A percentile compares a stretch with the other conserved stretches of the same genome.
Conservation (phyloP, 2,113 vertebrate species). For the Tursiops truncatus region DNA sequence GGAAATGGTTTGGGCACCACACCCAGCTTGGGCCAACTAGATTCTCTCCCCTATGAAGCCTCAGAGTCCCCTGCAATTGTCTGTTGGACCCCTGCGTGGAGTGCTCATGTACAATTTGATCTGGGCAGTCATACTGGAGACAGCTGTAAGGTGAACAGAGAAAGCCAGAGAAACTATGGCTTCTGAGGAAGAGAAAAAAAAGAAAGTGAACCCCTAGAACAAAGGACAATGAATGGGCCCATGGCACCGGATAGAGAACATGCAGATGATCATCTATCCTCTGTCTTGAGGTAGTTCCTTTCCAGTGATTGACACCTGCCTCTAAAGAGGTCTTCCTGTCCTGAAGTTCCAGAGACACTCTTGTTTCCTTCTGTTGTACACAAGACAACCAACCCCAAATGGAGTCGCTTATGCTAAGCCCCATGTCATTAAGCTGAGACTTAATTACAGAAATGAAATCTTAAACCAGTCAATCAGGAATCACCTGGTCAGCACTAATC, state of each 20-base stretch:
- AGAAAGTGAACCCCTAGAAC: not conserved
- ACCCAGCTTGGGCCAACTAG: too few relatives aligned
- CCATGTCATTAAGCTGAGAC: not conserved
- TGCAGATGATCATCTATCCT: not conserved
- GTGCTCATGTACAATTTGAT: not conserved
- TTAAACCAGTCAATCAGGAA: not conserved
- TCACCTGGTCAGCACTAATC: not conserved
- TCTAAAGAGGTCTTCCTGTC: not conserved
- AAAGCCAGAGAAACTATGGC: not conserved
- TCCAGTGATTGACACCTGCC: not conserved
- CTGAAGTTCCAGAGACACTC: not conserved
- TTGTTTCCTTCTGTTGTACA: not conserved
- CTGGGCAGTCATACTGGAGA: too few relatives aligned
- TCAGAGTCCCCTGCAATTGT: not conserved
- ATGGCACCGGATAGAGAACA: accelerated
- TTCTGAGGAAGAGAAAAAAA: not conserved
- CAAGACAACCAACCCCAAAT: not conserved
- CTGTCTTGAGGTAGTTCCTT: not conserved
- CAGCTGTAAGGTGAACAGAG: not conserved
- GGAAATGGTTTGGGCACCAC: not conserved
- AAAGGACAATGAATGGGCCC: not conserved
- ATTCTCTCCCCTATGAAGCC: not conserved
- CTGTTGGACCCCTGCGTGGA: not conserved
- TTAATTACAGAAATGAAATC: not conserved
- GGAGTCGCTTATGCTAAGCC: not conserved